A percentile compares a stretch with the other conserved stretches of the same genome.
Evolutionary conservation across 2,113 vertebrate genomes (phyloP).

Genomic region (Anoura caudifer): DNA sequence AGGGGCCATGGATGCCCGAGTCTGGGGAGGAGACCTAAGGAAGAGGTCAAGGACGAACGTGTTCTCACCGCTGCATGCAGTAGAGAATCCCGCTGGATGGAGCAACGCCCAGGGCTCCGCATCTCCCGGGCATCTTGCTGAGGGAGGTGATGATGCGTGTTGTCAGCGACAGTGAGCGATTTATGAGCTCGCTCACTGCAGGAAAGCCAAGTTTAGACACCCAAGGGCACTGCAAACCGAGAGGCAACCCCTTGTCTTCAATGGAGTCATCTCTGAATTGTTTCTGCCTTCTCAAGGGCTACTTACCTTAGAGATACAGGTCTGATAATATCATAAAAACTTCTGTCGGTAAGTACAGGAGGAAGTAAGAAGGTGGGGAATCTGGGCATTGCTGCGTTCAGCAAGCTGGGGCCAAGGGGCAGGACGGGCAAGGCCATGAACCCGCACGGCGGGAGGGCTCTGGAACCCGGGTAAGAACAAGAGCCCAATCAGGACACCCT

Average conservation of each 20-base stretch:
- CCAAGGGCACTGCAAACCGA: not conserved
- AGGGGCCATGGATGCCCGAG: not conserved
- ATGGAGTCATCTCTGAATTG: not conserved
- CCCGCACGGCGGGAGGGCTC: not conserved
- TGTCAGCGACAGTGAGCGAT: not conserved
- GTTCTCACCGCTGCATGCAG: not conserved
- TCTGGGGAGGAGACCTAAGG: not conserved
- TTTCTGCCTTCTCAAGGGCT: not conserved
- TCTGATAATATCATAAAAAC: not conserved
- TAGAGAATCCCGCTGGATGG: not conserved
- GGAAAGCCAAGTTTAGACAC: not conserved
- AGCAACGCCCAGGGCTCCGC: not conserved
- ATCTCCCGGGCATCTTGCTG: not conserved
- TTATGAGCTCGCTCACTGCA: not conserved
- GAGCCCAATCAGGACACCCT: not conserved
- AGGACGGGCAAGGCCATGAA: too few relatives aligned
- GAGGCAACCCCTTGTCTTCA: not conserved
- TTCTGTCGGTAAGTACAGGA: not conserved
- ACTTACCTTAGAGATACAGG: not conserved
- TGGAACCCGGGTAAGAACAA: not conserved
- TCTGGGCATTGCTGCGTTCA: not conserved
- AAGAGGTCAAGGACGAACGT: not conserved
- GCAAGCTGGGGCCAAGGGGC: rapidly evolving
- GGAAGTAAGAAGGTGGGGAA: not conserved
- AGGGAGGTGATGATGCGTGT: not conserved